phyloP scores from a whole-genome alignment of 2,113 vertebrate species.

The Lota lota region DNA sequence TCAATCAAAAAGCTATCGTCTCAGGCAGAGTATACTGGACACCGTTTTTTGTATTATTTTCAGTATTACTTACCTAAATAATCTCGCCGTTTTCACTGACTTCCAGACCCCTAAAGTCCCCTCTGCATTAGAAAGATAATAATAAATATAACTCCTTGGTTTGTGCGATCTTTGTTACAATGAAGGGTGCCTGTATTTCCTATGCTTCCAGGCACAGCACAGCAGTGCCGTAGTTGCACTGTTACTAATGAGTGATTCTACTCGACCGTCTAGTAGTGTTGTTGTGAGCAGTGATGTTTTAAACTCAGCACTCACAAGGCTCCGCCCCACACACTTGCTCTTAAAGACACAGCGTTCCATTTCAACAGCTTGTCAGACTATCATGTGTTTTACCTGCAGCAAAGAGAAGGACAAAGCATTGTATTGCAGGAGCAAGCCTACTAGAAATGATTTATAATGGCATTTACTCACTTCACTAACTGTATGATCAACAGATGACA shows the following conservation, averaged over 20 bases:
- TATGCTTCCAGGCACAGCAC: slow-evolving; percentile 36
- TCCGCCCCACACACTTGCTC: slow-evolving; percentile 54
- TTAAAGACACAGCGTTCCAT: slow-evolving; percentile 55
- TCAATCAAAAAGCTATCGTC: not conserved
- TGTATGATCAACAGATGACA: too few relatives aligned
- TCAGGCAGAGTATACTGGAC: not conserved
- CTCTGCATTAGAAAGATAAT: not conserved
- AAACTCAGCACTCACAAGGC: slow-evolving; percentile 34
- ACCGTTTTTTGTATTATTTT: not conserved
- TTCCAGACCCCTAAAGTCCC: slow-evolving; percentile 25
- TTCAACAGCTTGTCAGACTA: not conserved
- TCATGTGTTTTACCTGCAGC: too few relatives aligned
- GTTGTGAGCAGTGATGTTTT: slow-evolving; percentile 49
- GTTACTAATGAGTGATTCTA: too few relatives aligned
- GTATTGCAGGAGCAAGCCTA: too few relatives aligned
- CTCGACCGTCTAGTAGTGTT: slow-evolving; percentile 16
- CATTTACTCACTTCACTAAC: too few relatives aligned
- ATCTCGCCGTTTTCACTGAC: slow-evolving; percentile 23
- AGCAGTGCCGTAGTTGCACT: not conserved
- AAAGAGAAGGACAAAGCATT: too few relatives aligned
- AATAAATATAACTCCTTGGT: slow-evolving; percentile 28
- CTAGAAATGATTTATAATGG: too few relatives aligned
- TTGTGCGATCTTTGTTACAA: slow-evolving; percentile 1
- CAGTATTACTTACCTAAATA: slow-evolving; percentile 54
- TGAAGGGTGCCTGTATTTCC: slow-evolving; percentile 27